Conservation (phyloP, 1,140 invertebrate genomes). For the Diuraphis noxia region DNA sequence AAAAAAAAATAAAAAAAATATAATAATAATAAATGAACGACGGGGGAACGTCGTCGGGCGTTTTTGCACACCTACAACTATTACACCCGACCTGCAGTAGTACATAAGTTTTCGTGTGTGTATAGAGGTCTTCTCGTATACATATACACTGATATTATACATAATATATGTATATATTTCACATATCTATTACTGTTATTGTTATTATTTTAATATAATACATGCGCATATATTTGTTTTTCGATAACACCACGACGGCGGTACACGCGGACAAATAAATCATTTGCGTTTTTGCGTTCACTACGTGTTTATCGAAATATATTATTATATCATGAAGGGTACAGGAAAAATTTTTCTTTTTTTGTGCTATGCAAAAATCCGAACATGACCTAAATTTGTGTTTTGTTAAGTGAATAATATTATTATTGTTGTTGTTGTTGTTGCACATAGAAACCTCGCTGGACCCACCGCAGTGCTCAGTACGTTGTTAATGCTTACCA, state of each 20-base stretch:
- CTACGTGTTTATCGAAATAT: not conserved
- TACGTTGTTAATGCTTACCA: not conserved
- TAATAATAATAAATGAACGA: conserved; percentile 20
- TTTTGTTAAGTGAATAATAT: not conserved
- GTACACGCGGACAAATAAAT: not conserved
- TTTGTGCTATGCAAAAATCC: too few relatives aligned
- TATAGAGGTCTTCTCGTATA: not conserved
- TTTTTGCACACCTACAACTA: not conserved
- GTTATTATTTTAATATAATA: not conserved
- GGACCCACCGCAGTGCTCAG: not conserved
- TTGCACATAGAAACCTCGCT: not conserved
- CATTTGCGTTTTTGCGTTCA: not conserved
- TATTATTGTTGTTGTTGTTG: not conserved
- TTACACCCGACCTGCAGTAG: not conserved
- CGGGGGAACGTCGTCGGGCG: not conserved
- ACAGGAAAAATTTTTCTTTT: not conserved
- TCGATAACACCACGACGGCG: not conserved
- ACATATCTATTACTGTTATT: conserved; percentile 7
- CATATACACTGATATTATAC: not conserved
- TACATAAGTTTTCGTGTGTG: not conserved
- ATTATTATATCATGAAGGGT: not conserved
- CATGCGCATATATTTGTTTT: not conserved
- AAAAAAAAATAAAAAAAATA: conserved; percentile 2
- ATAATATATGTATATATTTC: not conserved
- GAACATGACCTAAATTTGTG: not conserved